A percentile compares a stretch with the other conserved stretches of the same genome.
Conservation (phyloP, 2,888 invertebrate genomes). For the Sphaerophoria taeniata region DNA sequence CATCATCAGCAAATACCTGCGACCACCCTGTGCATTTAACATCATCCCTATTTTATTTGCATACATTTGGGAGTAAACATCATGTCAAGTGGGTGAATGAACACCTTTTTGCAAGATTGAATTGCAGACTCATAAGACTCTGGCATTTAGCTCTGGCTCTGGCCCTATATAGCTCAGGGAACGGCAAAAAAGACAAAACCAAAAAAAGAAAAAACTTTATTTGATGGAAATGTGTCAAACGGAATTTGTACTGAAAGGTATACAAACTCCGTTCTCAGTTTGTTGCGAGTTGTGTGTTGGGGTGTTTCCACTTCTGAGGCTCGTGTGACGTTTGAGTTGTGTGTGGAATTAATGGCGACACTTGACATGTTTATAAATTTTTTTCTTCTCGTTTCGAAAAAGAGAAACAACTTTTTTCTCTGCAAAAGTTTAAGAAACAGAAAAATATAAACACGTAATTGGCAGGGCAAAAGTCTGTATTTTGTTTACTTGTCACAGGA, state of each 20-base stretch:
- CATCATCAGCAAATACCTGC: too few relatives aligned
- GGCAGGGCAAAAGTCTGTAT: slow-evolving; percentile 18
- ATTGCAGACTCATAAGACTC: slow-evolving; percentile 9
- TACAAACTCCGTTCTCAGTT: background rate
- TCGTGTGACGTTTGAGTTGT: slow-evolving; percentile 45
- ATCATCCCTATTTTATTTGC: background rate
- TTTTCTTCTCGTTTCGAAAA: background rate
- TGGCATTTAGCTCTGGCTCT: too few relatives aligned
- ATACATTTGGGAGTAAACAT: background rate
- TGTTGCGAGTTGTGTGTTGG: background rate
- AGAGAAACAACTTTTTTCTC: background rate
- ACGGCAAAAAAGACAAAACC: background rate
- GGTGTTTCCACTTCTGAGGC: slow-evolving; percentile 6
- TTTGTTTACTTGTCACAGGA: slow-evolving; percentile 30
- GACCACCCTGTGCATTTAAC: too few relatives aligned
- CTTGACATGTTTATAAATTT: slow-evolving; percentile 59
- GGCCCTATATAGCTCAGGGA: too few relatives aligned
- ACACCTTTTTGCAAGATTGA: slow-evolving; percentile 10
- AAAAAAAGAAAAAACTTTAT: slow-evolving; percentile 30
- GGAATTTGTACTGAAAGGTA: slow-evolving; percentile 37
- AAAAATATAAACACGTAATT: slow-evolving; percentile 10
- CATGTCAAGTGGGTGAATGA: slow-evolving; percentile 28
- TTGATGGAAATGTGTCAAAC: slow-evolving; percentile 70
- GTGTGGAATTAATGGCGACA: slow-evolving; percentile 59
- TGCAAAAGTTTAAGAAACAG: slow-evolving; percentile 4